These are phyloP conservation scores for Mantis religiosa DNA, from an alignment of 2,888 invertebrate species.

Conservation along the genomic window DNA sequence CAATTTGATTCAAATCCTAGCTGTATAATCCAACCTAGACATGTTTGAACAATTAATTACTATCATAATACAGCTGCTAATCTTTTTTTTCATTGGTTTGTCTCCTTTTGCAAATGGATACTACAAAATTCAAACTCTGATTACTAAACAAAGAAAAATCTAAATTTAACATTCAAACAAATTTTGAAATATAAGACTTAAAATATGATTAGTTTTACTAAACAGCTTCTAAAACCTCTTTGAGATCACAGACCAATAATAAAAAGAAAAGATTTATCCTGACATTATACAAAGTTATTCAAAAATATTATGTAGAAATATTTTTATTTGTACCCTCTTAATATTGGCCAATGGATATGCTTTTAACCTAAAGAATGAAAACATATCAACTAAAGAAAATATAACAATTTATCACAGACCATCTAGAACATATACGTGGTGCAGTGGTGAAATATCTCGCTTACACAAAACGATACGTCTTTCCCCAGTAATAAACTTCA, in stretches of 20 bases:
- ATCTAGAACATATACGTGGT: neutral
- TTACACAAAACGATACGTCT: neutral
- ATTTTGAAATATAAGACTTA: too few relatives aligned
- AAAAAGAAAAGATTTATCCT: neutral
- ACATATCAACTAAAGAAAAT: neutral
- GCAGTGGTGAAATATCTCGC: neutral
- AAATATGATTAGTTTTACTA: neutral
- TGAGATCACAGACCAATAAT: neutral
- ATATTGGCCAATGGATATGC: neutral
- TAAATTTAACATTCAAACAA: too few relatives aligned
- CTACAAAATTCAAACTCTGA: too few relatives aligned
- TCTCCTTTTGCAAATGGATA: too few relatives aligned
- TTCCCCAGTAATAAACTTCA: neutral
- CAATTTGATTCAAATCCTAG: too few relatives aligned
- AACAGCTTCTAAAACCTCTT: neutral
- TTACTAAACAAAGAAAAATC: too few relatives aligned
- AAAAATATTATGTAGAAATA: neutral
- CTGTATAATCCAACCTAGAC: too few relatives aligned
- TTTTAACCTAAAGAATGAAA: neutral
- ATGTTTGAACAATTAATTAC: too few relatives aligned
- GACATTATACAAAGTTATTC: neutral
- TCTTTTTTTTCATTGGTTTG: too few relatives aligned
- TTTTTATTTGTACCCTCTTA: neutral
- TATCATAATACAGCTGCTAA: too few relatives aligned
- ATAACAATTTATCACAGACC: neutral